Conservation (phyloP, 1,140 invertebrate species). For the Aradophagus sp. region DNA sequence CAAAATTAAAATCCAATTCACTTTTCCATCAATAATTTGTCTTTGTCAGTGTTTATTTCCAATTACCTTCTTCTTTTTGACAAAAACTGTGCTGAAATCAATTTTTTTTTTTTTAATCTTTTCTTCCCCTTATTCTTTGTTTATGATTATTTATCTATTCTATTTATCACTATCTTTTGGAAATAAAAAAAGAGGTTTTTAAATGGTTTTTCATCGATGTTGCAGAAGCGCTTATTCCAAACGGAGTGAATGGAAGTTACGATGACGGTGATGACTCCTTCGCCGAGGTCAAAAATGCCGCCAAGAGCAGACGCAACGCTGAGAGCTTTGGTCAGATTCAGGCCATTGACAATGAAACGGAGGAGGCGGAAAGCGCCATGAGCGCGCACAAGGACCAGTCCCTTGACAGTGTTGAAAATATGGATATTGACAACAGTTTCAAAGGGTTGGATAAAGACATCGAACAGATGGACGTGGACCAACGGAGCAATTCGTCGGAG, state of each 20-base stretch:
- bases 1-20: no score
- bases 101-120: no score
- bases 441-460: constrained; percentile 42
- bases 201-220: constrained; percentile 30
- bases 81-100: no score
- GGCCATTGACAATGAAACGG: constrained; percentile 63
- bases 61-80: not conserved
- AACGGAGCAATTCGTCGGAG: constrained; percentile 68
- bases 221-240: constrained; percentile 67
- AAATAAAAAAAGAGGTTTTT: no score
- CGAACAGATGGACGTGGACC: constrained; percentile 69
- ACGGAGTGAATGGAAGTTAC: constrained; percentile 70
- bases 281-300: no score
- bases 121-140: no score
- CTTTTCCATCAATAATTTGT: no score
- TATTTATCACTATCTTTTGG: no score
- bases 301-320: no score
- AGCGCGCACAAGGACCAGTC: constrained; percentile 47
- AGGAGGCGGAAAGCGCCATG: constrained; percentile 50
- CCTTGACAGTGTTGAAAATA: no score
- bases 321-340: no score
- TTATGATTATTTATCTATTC: no score
- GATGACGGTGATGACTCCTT: constrained; percentile 69
- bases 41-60: not conserved
- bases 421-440: constrained; percentile 47